Evolutionary conservation across 1,140 invertebrate species (phyloP).

Genomic region (Aphelenchoides avenae): DNA sequence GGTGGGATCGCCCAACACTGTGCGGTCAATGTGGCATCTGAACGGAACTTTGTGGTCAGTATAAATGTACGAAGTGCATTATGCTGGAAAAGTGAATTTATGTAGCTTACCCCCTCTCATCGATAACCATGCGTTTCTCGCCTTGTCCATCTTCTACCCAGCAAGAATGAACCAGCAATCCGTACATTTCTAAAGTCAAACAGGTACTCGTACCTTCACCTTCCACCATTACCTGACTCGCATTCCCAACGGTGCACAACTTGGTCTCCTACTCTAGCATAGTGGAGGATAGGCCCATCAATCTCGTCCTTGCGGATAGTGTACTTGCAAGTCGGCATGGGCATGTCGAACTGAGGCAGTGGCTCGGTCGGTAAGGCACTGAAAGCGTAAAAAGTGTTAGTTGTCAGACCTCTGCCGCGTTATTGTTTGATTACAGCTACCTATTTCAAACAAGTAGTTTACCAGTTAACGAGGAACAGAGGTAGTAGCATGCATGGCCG

Average conservation of each 20-base stretch:
- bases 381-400: too few species aligned
- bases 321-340: constrained; percentile 52
- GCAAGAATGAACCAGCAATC: constrained; percentile 53
- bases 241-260: constrained; percentile 58
- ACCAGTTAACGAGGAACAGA: too few species aligned
- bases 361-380: constrained; percentile 44
- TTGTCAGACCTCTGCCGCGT: too few species aligned
- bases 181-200: constrained; percentile 45
- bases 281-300: constrained; percentile 50
- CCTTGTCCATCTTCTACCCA: constrained; percentile 59
- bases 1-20: constrained; percentile 55
- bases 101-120: constrained; percentile 46
- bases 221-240: constrained; percentile 39
- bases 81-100: not conserved
- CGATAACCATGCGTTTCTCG: constrained; percentile 49
- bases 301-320: constrained; percentile 58
- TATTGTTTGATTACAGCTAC: too few species aligned
- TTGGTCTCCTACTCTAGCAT: constrained; percentile 55
- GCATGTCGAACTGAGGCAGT: constrained; percentile 46
- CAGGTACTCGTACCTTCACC: constrained; percentile 11
- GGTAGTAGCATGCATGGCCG: too few species aligned
- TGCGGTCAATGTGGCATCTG: constrained; percentile 50
- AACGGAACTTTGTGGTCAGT: constrained; percentile 16
- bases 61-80: constrained; percentile 2
- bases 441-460: too few species aligned